Evolutionary conservation across 1,140 invertebrate species (phyloP), one percentile per base, ranked within the genome.

Genomic region (Epicauta chinensis): DNA sequence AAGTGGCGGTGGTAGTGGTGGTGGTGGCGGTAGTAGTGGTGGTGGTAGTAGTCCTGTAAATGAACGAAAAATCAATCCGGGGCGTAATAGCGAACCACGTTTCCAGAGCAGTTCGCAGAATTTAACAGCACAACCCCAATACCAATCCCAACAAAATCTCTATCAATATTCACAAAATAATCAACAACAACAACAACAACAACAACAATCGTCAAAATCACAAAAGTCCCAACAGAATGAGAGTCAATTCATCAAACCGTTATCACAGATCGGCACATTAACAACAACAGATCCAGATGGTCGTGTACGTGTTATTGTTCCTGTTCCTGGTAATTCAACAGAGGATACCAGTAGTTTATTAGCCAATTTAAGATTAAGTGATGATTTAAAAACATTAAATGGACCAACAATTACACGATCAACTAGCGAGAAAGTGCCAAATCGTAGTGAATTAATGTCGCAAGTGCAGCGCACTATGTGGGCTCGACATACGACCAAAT

Each of bases 401-500:
- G 67, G 59, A 0, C 75, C 76, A 2, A 77, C 83, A 11, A 89
- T 91, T 40, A 88, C 85, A 1, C 76, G 89, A 36, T 85, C 85
- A 4, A 90, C 89, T 2, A 90, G 87, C 71, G 88, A 91, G 54
- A 85, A 88, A 69, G 81, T 91, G 37, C 86, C 88, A 1, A 85
- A 88, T 59, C 77, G 86, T 32, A 90, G 82, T 65, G 87, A 91
- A 65, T 73, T 89, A 56, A 87, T 91, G 83, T 81, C 80, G n/a
- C 84, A 89, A 60, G 79, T 91, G 46, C 82, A 85, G 61, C 75
- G 88, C 46, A 82, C 84, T 0, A 79, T 82, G 29, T 92, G 89
- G 88, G 87, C 87, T 1, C 74, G 89, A 60, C 89, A 91, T 63
- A 92, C 89, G 1, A 91, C 88, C 11, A 91, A 91, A 71, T 92